Conservation (phyloP, 1,140 invertebrate species). For the Lineus longissimus region DNA sequence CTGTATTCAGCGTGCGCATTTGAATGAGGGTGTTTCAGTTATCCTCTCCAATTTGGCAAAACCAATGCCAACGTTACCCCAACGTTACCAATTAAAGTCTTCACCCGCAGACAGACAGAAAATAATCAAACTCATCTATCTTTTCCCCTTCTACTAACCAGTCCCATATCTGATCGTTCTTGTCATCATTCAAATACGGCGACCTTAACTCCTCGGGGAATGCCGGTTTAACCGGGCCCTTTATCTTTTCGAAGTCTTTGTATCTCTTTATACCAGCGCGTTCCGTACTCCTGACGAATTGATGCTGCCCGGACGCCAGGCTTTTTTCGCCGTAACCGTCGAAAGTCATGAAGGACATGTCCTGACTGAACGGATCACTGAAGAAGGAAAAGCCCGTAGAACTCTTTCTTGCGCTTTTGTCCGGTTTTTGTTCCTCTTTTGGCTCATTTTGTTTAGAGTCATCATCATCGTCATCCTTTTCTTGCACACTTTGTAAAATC, state of each 20-base stretch:
- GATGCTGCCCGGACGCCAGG: constrained; percentile 3
- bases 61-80: no score
- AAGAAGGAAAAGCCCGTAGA: neutral
- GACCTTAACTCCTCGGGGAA: constrained; percentile 31
- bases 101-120: constrained; percentile 42
- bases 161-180: constrained; percentile 41
- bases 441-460: neutral
- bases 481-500: constrained; percentile 33
- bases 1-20: no score
- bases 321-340: neutral
- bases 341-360: neutral
- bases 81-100: no score
- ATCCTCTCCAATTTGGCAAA: no score
- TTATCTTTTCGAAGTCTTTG: constrained; percentile 12
- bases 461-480: constrained; percentile 20
- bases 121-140: constrained; percentile 41
- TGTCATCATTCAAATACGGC: constrained; percentile 24
- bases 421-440: neutral
- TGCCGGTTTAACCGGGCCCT: constrained; percentile 27
- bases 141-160: constrained; percentile 41
- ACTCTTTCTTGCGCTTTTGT: neutral
- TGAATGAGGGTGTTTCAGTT: no score
- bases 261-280: constrained; percentile 4
- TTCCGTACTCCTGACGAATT: constrained; percentile 2
- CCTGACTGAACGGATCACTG: constrained; percentile 15